phyloP scores from a whole-genome alignment of 2,797 vertebrate species.

The Trematomus bernacchii region DNA sequence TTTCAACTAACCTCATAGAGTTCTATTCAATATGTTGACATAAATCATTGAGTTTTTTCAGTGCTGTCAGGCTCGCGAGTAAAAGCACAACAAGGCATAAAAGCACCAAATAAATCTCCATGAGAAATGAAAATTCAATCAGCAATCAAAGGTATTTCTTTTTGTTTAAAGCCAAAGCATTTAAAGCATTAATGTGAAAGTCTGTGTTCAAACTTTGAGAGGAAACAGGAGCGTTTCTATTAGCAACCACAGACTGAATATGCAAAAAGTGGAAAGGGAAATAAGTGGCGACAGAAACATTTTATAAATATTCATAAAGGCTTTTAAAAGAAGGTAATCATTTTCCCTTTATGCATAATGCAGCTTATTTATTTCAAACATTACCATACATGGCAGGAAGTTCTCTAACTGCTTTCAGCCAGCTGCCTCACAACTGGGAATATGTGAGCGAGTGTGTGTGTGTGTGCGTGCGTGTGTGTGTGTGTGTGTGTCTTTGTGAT shows the following conservation, averaged over 20 bases:
- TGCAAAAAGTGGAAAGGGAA: conserved; percentile 64
- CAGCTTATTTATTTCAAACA: conserved; percentile 80
- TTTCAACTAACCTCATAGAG: too few relatives aligned
- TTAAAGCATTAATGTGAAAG: conserved; percentile 37
- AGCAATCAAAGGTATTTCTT: conserved; percentile 49
- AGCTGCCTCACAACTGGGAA: conserved; percentile 38
- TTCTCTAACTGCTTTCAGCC: conserved; percentile 60
- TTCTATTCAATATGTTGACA: too few relatives aligned
- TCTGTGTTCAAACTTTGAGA: conserved; percentile 35
- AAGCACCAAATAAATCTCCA: conserved; percentile 27
- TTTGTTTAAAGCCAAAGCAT: conserved; percentile 38
- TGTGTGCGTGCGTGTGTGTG: conserved; percentile 28
- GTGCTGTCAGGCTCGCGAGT: conserved; percentile 13
- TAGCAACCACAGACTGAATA: conserved; percentile 58
- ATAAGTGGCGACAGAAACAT: conserved; percentile 67
- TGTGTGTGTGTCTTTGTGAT: conserved; percentile 16
- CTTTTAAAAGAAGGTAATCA: conserved; percentile 82
- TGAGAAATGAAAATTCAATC: conserved; percentile 48
- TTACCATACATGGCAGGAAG: conserved; percentile 69
- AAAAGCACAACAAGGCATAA: conserved; percentile 42
- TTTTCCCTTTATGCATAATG: conserved; percentile 82
- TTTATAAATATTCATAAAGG: conserved; percentile 84
- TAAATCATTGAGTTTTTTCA: too few relatives aligned
- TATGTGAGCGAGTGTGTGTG: conserved; percentile 31
- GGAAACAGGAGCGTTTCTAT: conserved; percentile 47